A percentile compares a stretch with the other conserved stretches of the same genome.
These are phyloP conservation scores for Otus sunia DNA, from an alignment of 2,113 vertebrate species.

Conservation along the genomic window DNA sequence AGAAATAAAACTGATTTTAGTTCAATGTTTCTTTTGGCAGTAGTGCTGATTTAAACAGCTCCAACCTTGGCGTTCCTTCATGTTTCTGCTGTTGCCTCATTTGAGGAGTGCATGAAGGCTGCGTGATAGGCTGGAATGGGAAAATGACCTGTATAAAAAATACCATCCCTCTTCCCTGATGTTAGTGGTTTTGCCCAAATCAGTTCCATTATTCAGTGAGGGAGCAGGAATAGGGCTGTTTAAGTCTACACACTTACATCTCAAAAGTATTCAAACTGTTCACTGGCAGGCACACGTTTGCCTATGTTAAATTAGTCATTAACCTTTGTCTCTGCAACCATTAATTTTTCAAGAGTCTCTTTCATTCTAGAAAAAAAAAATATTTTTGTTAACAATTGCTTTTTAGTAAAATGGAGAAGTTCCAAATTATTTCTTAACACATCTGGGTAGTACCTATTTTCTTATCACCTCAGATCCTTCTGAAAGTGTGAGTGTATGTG, in stretches of 20 bases:
- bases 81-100: neutral
- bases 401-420: constrained; percentile 15
- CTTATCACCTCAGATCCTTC: neutral
- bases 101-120: neutral
- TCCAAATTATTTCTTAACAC: constrained; percentile 17
- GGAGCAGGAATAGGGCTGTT: neutral
- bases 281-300: neutral
- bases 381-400: neutral
- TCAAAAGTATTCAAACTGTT: neutral
- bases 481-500: neutral
- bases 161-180: neutral
- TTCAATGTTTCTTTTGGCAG: neutral
- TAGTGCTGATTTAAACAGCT: neutral
- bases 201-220: neutral
- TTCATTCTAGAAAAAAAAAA: constrained; percentile 12
- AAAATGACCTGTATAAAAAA: neutral
- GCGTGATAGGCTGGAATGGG: neutral
- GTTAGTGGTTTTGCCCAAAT: neutral
- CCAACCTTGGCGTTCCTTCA: neutral
- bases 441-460: neutral
- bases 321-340: constrained; percentile 17
- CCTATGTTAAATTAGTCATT: neutral
- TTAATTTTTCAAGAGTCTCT: constrained; percentile 20
- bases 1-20: neutral
- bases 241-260: neutral